Evolutionary conservation across 2,113 vertebrate genomes (phyloP).

Genomic region (Rhinoderma darwinii): DNA sequence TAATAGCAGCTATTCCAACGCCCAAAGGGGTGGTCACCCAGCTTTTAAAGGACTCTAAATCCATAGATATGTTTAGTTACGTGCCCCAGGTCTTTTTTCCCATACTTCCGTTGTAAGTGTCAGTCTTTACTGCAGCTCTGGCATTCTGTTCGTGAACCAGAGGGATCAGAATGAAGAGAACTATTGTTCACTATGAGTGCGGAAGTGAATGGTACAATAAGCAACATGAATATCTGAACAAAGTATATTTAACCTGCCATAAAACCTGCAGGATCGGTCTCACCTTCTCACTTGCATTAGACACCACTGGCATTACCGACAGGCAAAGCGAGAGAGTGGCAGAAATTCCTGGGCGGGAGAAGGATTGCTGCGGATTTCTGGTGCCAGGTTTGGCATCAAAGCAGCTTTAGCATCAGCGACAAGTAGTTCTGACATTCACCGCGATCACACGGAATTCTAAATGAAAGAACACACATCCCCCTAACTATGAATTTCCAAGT

Average conservation of each 20-base stretch:
- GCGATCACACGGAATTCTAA: conserved; percentile 26
- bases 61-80: too few relatives aligned
- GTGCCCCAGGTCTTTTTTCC: not conserved
- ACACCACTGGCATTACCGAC: not conserved
- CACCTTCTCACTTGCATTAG: not conserved
- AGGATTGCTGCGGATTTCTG: not conserved
- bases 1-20: too few relatives aligned
- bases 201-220: too few relatives aligned
- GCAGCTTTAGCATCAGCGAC: not conserved
- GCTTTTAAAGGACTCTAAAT: not conserved
- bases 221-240: too few relatives aligned
- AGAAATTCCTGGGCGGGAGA: not conserved
- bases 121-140: not conserved
- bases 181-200: too few relatives aligned
- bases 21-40: too few relatives aligned
- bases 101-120: too few relatives aligned
- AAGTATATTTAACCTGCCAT: not conserved
- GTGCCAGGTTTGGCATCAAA: not conserved
- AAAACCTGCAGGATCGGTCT: not conserved
- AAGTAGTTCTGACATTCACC: not conserved
- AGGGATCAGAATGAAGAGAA: too few relatives aligned
- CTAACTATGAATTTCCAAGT: not conserved
- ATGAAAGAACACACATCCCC: not conserved
- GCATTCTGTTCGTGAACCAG: not conserved
- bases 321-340: not conserved